These are phyloP conservation scores for Megalonaias nervosa DNA, from an alignment of 1,140 invertebrate genomes.

Conservation along the genomic window DNA sequence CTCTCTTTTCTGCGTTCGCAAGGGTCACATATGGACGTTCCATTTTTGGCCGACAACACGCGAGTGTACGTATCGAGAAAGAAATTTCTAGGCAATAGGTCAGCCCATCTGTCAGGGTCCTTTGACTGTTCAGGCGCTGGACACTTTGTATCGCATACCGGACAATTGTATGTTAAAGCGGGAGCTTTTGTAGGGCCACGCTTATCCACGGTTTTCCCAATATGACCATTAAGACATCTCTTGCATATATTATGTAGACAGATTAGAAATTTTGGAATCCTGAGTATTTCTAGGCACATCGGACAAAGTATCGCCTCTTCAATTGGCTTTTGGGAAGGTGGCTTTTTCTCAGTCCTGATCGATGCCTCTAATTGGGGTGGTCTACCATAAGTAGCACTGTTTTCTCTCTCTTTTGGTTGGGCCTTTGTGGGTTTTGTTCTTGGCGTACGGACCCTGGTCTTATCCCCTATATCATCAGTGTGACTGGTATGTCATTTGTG, in stretches of 20 bases:
- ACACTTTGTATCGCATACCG: conserved; percentile 18
- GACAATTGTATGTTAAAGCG: neutral
- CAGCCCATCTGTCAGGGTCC: conserved; percentile 31
- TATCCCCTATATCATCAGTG: no score
- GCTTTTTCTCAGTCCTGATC: no score
- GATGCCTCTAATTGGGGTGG: no score
- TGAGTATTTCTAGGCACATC: conserved; percentile 21
- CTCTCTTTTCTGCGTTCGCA: conserved; percentile 20
- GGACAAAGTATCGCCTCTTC: conserved; percentile 22
- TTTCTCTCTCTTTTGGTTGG: no score
- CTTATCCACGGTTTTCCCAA: conserved; percentile 1
- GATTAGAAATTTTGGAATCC: conserved; percentile 18
- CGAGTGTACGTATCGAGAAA: conserved; percentile 29
- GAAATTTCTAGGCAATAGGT: conserved; percentile 25
- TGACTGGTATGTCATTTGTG: no score
- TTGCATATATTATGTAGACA: conserved; percentile 36
- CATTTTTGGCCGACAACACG: conserved; percentile 23
- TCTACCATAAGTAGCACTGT: no score
- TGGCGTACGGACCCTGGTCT: no score
- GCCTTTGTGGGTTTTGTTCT: no score
- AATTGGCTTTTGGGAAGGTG: no score
- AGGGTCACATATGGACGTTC: conserved; percentile 26
- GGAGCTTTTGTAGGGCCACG: conserved; percentile 6
- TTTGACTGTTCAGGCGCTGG: conserved; percentile 7
- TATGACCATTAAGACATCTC: conserved; percentile 27